phyloP scores from a whole-genome alignment of 2,113 vertebrate species.

The Camelus bactrianus region DNA sequence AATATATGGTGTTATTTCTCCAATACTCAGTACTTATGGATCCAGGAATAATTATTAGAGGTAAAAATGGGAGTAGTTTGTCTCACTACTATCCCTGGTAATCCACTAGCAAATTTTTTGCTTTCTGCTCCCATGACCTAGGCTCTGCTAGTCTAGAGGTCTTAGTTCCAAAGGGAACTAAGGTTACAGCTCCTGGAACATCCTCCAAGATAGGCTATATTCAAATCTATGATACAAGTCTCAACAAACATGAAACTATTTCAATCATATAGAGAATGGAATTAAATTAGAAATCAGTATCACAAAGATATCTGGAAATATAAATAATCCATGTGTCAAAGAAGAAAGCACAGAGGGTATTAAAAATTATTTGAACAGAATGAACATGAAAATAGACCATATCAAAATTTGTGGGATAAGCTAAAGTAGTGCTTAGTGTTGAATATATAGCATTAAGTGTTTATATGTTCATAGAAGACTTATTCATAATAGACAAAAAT shows the following conservation, averaged over 20 bases:
- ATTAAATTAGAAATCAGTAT: constrained; percentile 29
- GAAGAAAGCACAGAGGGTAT: not conserved
- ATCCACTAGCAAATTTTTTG: not conserved
- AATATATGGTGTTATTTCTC: not conserved
- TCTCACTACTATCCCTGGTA: not conserved
- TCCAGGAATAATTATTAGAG: constrained; percentile 9
- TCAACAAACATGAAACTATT: not conserved
- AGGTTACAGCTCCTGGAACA: not conserved
- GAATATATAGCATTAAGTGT: not conserved
- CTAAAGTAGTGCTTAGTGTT: not conserved
- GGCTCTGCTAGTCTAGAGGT: too few species aligned
- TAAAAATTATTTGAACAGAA: not conserved
- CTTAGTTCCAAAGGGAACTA: not conserved
- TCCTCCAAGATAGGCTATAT: not conserved
- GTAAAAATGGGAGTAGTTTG: constrained; percentile 1
- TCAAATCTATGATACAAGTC: not conserved
- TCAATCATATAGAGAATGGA: not conserved
- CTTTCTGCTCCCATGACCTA: too few species aligned
- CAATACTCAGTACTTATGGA: not conserved
- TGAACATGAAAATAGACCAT: not conserved
- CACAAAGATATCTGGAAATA: not conserved
- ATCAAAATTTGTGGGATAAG: constrained; percentile 25
- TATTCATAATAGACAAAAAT: not conserved
- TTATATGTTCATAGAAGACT: not conserved
- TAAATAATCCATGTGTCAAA: not conserved